These are phyloP conservation scores for Melolontha melolontha DNA, from an alignment of 2,888 invertebrate species.

Conservation along the genomic window DNA sequence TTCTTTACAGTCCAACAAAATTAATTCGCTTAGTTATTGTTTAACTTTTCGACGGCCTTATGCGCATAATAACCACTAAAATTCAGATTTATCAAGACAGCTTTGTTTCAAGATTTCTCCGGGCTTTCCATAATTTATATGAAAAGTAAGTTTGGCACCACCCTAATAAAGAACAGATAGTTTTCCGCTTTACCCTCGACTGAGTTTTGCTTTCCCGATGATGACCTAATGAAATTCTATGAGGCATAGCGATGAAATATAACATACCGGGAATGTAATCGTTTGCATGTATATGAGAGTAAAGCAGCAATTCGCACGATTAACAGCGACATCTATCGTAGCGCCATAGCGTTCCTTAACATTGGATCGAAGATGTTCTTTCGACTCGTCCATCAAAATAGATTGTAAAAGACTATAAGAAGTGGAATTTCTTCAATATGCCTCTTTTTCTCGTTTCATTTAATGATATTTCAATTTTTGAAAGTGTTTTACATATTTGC, in stretches of 20 bases:
- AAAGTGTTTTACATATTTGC: no score
- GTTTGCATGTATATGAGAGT: conserved; percentile 60
- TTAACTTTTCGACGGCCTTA: no score
- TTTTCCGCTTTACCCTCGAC: conserved; percentile 61
- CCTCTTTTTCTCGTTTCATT: no score
- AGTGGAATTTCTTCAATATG: no score
- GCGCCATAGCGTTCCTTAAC: neutral
- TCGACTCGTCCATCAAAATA: no score
- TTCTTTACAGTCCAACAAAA: no score
- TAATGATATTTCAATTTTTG: no score
- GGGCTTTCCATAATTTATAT: conserved; percentile 22
- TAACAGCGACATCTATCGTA: conserved; percentile 50
- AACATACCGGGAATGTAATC: conserved; percentile 55
- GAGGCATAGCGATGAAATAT: conserved; percentile 61
- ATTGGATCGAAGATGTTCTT: no score
- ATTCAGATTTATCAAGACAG: no score
- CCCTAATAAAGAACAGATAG: conserved; percentile 60
- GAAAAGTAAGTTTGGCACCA: conserved; percentile 59
- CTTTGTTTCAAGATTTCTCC: neutral
- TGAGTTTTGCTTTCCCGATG: conserved; percentile 59
- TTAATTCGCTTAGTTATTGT: no score
- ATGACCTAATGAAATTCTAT: conserved; percentile 64
- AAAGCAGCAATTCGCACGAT: conserved; percentile 55
- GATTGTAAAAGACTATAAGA: no score
- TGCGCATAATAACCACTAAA: no score